Base-by-base conservation (phyloP, 2,888 invertebrate genomes). In the Coenonympha glycerion region DNA sequence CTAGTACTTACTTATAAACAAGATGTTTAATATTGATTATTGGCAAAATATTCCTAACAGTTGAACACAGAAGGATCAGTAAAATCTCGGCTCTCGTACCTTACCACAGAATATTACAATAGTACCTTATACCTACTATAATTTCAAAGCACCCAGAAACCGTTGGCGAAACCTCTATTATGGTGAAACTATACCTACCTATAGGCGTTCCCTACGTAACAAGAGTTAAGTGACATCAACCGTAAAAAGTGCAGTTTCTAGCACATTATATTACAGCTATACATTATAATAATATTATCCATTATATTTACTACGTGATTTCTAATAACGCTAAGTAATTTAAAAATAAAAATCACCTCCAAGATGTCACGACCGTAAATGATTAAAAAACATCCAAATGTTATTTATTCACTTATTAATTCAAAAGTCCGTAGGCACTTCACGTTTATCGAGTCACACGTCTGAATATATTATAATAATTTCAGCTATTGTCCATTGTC, bases 401-500 rank as follows among this genome's bases (percentile, higher is more conserved):
- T 34, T 49, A 49, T 53, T 34, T 49, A 49, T 53, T 53, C 46
- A 52, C 49, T 21, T 36, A 45, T 44, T 48, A 40, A 44, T 31
- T 47, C 41, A 24, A 18, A 53, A 42, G 13, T 39, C 22, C 11
- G 31, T 31, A 53, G 16, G 42, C 45, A 50, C 33, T 55, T 40
- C 36, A 47, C 44, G 51, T 49, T 45, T 40, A 15, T 41, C 36
- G 24, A 41, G n/a, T 39, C 30, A 22, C 52, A 56, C 55, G 42
- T 57, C 30, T 54, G 50, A 37, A 58, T 49, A 47, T 46, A 55
- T 56, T 56, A 54, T 21, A 57, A 55, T 54, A 58, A 33, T 52
- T 53, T 56, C 46, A 51, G 47, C 26, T 53, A 52, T 45, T 45
- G 44, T 55, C 47, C 56, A 62, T 62, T 62, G 62, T 59, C 39